Conservation (phyloP, 2,113 vertebrate genomes). For the Anas platyrhynchos region DNA sequence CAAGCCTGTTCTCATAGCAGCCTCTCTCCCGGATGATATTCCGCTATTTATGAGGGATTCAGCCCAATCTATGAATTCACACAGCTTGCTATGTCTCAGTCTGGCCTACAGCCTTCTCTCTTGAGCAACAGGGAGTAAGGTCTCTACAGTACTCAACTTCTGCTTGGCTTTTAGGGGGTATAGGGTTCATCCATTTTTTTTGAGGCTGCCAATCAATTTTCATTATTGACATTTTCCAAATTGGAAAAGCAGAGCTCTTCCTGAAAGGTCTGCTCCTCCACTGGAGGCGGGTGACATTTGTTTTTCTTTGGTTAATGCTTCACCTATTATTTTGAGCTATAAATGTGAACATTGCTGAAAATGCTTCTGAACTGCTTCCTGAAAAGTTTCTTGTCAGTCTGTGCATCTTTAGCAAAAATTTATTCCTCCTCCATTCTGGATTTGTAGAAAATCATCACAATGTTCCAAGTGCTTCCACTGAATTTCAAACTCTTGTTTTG, state of each 20-base stretch:
- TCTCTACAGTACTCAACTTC: background rate
- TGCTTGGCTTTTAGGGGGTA: background rate
- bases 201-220: background rate
- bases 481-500: conserved; percentile 5
- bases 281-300: background rate
- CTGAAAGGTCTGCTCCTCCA: background rate
- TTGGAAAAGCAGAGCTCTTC: background rate
- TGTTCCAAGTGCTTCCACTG: background rate
- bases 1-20: background rate
- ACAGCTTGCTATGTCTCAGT: background rate
- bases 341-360: conserved; percentile 1
- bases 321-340: background rate
- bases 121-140: background rate
- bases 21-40: background rate
- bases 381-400: background rate
- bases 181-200: background rate
- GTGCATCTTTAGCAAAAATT: background rate
- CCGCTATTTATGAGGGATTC: conserved; percentile 3
- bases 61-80: background rate
- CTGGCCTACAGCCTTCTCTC: background rate
- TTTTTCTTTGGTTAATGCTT: background rate
- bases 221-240: background rate
- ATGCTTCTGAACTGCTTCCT: background rate
- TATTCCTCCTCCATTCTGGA: background rate
- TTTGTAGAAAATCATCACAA: conserved; percentile 14